phyloP scores from a whole-genome alignment of 2,113 vertebrate species.

The Sprattus sprattus region DNA sequence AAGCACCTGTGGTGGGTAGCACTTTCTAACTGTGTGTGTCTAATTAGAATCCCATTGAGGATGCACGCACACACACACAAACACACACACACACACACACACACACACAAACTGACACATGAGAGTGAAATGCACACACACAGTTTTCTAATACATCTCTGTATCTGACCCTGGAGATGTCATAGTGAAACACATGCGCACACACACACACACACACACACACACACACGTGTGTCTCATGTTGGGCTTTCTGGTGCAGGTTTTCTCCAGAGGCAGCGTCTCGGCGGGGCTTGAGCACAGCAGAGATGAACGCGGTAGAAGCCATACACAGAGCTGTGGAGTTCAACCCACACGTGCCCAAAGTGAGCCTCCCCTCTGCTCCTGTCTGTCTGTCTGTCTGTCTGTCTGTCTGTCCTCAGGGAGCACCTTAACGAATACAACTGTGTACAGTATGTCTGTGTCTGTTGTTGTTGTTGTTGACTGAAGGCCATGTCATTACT shows the following conservation, averaged over 20 bases:
- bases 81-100: neutral
- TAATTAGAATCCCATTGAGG: neutral
- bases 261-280: constrained; percentile 98
- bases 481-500: too few relatives aligned
- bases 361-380: constrained; percentile 74
- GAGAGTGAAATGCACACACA: neutral
- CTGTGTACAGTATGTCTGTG: neutral
- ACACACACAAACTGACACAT: neutral
- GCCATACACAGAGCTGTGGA: constrained; percentile 99
- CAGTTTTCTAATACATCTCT: neutral
- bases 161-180: too few relatives aligned
- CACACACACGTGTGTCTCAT: neutral
- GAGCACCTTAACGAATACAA: neutral
- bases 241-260: constrained; percentile 59
- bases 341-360: constrained; percentile 98
- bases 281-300: constrained; percentile 92
- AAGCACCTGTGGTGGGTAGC: neutral
- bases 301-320: constrained; percentile 99
- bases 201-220: neutral
- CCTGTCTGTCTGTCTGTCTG: neutral
- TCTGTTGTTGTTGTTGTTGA: neutral
- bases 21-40: neutral
- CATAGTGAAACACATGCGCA: too few relatives aligned
- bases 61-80: too few relatives aligned
- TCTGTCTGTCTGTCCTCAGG: too few relatives aligned